Conservation (phyloP, 2,113 vertebrate genomes). For the Caretta caretta region DNA sequence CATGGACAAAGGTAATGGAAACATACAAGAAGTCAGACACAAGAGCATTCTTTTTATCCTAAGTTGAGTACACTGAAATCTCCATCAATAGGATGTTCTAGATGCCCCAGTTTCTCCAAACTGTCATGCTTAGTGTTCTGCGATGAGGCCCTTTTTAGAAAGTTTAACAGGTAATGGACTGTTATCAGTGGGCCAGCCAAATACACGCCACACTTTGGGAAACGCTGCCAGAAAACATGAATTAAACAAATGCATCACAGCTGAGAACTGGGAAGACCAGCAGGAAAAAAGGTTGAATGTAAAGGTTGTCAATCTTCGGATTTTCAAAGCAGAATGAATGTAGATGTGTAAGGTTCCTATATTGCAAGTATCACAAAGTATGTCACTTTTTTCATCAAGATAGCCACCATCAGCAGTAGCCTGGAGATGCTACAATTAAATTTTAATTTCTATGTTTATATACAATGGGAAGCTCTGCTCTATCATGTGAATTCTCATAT, state of each 20-base stretch:
- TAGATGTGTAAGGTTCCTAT: background rate
- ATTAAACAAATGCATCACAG: background rate
- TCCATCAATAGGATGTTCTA: background rate
- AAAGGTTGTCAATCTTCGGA: background rate
- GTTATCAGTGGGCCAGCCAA: background rate
- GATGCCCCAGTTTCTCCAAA: background rate
- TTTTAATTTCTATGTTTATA: accelerated
- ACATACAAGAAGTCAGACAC: background rate
- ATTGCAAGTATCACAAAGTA: background rate
- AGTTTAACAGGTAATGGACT: background rate
- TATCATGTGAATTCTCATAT: background rate
- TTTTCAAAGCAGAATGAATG: background rate
- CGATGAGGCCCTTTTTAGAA: background rate
- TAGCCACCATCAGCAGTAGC: background rate
- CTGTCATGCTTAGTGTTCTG: background rate
- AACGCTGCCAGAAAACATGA: background rate
- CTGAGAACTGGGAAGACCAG: background rate
- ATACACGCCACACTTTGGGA: background rate
- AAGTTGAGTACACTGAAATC: background rate
- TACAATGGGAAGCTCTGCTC: background rate
- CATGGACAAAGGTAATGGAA: background rate
- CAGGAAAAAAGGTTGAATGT: background rate
- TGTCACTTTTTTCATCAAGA: background rate
- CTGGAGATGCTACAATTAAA: background rate
- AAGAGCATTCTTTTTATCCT: background rate